A percentile compares a stretch with the other conserved stretches of the same genome.
Conservation (phyloP, 1,140 invertebrate species). For the Thrips palmi region DNA sequence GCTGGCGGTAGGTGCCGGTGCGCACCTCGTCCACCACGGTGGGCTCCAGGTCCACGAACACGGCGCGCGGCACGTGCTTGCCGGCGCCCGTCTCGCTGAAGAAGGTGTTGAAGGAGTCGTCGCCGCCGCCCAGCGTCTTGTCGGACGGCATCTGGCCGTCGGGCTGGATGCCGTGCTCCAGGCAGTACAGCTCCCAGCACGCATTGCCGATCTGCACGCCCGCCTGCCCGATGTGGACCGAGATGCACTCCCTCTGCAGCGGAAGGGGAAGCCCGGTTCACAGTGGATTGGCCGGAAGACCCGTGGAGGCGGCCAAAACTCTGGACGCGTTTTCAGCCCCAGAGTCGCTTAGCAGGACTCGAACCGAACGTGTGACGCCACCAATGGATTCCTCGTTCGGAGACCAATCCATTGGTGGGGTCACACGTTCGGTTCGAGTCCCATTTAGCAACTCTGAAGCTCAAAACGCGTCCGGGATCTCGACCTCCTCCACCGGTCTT, state of each 20-base stretch:
- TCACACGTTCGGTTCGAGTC: no score
- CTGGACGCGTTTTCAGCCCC: no score
- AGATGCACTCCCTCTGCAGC: constrained; percentile 62
- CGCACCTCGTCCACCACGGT: constrained; percentile 74
- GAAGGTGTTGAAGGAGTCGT: constrained; percentile 77
- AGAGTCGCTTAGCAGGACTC: no score
- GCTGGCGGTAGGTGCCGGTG: constrained; percentile 62
- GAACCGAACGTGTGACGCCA: no score
- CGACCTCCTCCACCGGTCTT: no score
- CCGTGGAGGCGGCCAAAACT: no score
- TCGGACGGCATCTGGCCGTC: constrained; percentile 70
- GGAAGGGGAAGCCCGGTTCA: no score
- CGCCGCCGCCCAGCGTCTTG: constrained; percentile 44
- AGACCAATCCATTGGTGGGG: no score
- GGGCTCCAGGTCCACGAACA: constrained; percentile 75
- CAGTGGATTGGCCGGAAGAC: no score
- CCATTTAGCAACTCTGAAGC: no score
- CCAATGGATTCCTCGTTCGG: no score
- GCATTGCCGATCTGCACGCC: constrained; percentile 82
- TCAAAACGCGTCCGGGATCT: no score
- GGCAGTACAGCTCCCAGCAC: constrained; percentile 72
- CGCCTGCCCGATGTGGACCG: constrained; percentile 75
- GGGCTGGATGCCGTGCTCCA: constrained; percentile 81
- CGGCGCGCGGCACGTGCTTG: constrained; percentile 68
- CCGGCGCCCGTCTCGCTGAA: constrained; percentile 77